Evolutionary conservation across 1,140 invertebrate genomes (phyloP), one percentile per base, ranked within the genome.

Genomic region (Formica selysi): DNA sequence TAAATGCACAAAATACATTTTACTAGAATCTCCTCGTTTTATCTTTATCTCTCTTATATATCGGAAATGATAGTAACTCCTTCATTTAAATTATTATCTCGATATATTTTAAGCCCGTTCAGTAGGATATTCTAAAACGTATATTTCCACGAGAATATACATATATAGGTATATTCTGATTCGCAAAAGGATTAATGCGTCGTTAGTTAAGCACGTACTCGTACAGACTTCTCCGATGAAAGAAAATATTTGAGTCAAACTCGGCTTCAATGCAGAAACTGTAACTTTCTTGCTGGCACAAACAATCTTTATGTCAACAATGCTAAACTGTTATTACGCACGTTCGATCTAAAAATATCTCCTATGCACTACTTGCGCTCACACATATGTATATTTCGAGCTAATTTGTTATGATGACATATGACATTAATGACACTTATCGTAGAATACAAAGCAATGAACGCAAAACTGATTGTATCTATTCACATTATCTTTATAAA

Each of bases 161-260:
- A 44, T 2, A 16, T 51, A 51, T 51, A 22, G 22, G 22, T 22
- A 51, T 44, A 74, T 74, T 61, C 29, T 38, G n/a, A 26, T 44
- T 80, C 16, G 6, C 51, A 10, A 36, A 54, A 32, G 32, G 68
- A 83, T 83, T 83, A 74, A 83, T 73, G 79, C 57, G 26, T 36
- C 68, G 51, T 26, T 41, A 10, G 76, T 84, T 16, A 38, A 84
- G 85, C 76, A 81, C 85, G 76, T 81, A 84, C 76, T 68, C 76
- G 54, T 36, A 22, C 36, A 70, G 62, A 84, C 61, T 86, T 81
- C 29, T 84, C 32, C 19, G n/a, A 22, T 13, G 51, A 11, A 51
- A 22, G 36, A 59, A 86, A 86, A 81, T 57, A 68, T 84, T 79
- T 84, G 41, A 48, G 3, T 62, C 48, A 79, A 57, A 62, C 73